phyloP scores from a whole-genome alignment of 2,888 invertebrate genomes.

The Malthinus seriepunctatus region DNA sequence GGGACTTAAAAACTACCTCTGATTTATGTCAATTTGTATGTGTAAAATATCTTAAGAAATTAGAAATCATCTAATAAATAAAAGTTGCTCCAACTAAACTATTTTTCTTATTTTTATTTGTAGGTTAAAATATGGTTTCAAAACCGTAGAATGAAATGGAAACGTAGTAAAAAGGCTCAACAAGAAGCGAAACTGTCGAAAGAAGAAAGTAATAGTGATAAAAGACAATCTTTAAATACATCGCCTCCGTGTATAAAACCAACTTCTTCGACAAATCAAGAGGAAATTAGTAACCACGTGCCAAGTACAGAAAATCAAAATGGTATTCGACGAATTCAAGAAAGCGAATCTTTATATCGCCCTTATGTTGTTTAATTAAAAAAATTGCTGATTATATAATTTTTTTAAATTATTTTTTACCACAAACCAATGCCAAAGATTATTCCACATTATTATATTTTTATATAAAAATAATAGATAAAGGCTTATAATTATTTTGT shows the following conservation, averaged over 20 bases:
- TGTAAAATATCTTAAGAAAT: too few relatives aligned
- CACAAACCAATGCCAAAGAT: background rate
- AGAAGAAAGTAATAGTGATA: slow-evolving; percentile 41
- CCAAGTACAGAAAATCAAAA: slow-evolving; percentile 29
- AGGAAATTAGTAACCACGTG: slow-evolving; percentile 12
- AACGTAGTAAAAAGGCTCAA: slow-evolving; percentile 94
- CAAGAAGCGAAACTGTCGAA: slow-evolving; percentile 75
- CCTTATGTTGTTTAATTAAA: slow-evolving; percentile 55
- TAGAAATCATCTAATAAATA: too few relatives aligned
- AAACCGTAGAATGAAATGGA: slow-evolving; percentile 99
- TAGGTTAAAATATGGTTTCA: slow-evolving; percentile 99
- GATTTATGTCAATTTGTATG: too few relatives aligned
- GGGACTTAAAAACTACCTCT: too few relatives aligned
- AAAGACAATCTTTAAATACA: slow-evolving; percentile 31
- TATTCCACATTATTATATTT: slow-evolving; percentile 3
- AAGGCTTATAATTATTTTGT: slow-evolving; percentile 1
- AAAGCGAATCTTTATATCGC: slow-evolving; percentile 55
- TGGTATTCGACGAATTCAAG: slow-evolving; percentile 43
- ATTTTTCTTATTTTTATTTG: slow-evolving; percentile 35
- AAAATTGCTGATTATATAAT: background rate
- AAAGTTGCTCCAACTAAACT: too few relatives aligned
- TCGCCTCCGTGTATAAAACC: slow-evolving; percentile 17
- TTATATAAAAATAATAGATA: slow-evolving; percentile 5
- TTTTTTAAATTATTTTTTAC: background rate
- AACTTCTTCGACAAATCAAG: slow-evolving; percentile 20